phyloP scores from a whole-genome alignment of 2,888 invertebrate genomes.

The Drosophila neonasuta region DNA sequence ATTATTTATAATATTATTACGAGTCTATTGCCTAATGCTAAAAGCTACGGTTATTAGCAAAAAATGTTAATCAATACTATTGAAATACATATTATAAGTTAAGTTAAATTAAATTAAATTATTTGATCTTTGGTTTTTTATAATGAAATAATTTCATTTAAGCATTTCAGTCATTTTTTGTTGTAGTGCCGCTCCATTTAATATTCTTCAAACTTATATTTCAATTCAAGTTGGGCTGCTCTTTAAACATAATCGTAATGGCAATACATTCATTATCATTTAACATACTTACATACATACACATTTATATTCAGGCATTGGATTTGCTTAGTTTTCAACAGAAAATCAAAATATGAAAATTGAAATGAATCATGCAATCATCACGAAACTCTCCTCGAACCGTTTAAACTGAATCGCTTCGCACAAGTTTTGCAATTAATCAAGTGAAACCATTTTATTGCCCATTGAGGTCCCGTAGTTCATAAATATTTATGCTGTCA shows the following conservation, averaged over 20 bases:
- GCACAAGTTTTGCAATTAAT: conserved; percentile 61
- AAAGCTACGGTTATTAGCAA: conserved; percentile 62
- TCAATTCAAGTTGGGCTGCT: conserved; percentile 42
- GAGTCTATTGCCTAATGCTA: conserved; percentile 40
- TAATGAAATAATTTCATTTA: conserved; percentile 72
- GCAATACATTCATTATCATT: conserved; percentile 43
- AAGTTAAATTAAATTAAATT: conserved; percentile 25
- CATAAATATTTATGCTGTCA: conserved; percentile 61
- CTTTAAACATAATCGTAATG: conserved; percentile 34
- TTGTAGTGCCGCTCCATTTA: conserved; percentile 50
- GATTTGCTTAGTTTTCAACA: conserved; percentile 63
- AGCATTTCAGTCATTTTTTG: conserved; percentile 70
- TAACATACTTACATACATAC: conserved; percentile 3
- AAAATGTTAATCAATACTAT: conserved; percentile 46
- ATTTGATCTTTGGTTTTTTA: conserved; percentile 51
- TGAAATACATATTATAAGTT: conserved; percentile 46
- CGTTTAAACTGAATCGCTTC: conserved; percentile 32
- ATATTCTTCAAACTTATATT: conserved; percentile 26
- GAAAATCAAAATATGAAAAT: conserved; percentile 17
- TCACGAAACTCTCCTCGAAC: conserved; percentile 24
- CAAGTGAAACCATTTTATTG: conserved; percentile 51
- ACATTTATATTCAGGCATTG: conserved; percentile 50
- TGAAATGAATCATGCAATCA: conserved; percentile 10
- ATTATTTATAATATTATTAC: conserved; percentile 19
- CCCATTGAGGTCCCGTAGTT: conserved; percentile 31